Conservation (phyloP, 2,113 vertebrate genomes). For the Lagopus leucura region DNA sequence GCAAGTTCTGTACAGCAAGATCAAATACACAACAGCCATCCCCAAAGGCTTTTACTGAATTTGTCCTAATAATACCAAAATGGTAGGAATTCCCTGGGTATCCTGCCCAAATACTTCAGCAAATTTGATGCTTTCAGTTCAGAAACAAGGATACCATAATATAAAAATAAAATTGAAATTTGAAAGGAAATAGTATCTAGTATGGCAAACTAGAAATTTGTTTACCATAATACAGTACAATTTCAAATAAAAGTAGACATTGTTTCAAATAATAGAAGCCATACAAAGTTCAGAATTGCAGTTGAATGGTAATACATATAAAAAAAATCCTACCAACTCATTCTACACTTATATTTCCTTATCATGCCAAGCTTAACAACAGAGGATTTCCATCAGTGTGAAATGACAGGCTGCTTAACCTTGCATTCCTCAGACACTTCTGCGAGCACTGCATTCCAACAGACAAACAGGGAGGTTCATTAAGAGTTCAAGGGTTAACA, state of each 20-base stretch:
- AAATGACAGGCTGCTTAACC: neutral
- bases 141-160: neutral
- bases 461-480: neutral
- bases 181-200: neutral
- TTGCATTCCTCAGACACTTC: neutral
- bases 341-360: neutral
- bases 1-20: neutral
- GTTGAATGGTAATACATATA: neutral
- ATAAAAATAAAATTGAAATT: neutral
- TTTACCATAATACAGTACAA: neutral
- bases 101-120: neutral
- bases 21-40: neutral
- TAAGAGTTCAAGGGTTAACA: neutral
- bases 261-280: neutral
- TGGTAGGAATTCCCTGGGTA: neutral
- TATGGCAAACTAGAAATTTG: too few species aligned
- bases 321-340: neutral
- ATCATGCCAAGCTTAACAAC: neutral
- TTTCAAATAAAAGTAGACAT: neutral
- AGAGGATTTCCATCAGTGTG: neutral
- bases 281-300: neutral
- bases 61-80: neutral
- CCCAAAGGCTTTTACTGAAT: fast-evolving
- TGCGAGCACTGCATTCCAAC: neutral
- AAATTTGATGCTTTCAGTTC: neutral